Percentiles rank a stretch among this genome's conserved stretches.
These are phyloP conservation scores for Tolypeutes matacus DNA, from an alignment of 2,797 vertebrate species.

Conservation along the genomic window DNA sequence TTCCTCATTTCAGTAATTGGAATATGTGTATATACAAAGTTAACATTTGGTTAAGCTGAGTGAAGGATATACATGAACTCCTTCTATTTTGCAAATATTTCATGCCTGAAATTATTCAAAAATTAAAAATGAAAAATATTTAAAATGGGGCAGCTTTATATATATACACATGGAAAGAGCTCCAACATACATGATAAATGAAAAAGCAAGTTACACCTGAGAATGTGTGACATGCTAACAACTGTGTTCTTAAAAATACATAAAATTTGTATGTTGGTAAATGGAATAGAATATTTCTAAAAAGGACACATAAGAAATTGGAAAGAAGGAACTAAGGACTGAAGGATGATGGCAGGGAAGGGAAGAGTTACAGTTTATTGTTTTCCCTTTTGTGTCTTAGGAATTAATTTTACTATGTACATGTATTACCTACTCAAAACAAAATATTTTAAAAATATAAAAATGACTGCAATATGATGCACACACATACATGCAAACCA, in stretches of 20 bases:
- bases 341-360: not conserved
- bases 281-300: not conserved
- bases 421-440: not conserved
- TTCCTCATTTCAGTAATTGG: not conserved
- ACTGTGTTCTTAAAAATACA: not conserved
- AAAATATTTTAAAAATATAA: no score
- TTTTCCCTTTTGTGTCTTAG: not conserved
- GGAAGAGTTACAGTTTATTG: not conserved
- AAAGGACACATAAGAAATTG: not conserved
- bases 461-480: not conserved
- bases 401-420: not conserved
- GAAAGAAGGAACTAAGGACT: not conserved
- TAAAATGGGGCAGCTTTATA: not conserved
- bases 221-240: not conserved
- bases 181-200: not conserved
- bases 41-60: not conserved
- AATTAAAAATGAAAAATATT: not conserved
- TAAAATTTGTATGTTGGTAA: not conserved
- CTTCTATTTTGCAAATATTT: not conserved
- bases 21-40: not conserved
- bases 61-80: not conserved
- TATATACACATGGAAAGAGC: not conserved
- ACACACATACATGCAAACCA: not conserved
- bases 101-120: not conserved
- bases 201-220: not conserved